A percentile compares a stretch with the other conserved stretches of the same genome.
phyloP scores from a whole-genome alignment of 2,113 vertebrate genomes.

The Sporophila hypoxantha region DNA sequence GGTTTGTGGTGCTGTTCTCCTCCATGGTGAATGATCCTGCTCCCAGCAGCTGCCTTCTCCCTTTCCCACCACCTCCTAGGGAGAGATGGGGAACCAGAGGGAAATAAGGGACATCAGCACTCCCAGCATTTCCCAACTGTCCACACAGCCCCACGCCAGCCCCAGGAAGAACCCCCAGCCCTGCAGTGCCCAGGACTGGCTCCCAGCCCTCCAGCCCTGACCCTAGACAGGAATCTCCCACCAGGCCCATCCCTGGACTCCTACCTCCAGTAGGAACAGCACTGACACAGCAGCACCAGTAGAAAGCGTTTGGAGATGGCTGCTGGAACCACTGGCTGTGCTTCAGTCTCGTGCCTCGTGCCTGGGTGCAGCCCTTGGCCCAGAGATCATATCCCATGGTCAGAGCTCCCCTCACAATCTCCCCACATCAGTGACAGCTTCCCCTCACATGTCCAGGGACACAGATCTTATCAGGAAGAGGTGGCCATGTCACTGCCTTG shows the following conservation, averaged over 20 bases:
- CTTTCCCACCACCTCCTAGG: not conserved
- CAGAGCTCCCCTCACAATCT: not conserved
- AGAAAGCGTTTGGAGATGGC: not conserved
- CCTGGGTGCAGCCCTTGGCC: not conserved
- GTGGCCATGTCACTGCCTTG: not conserved
- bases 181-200: not conserved
- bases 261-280: not conserved
- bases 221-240: not conserved
- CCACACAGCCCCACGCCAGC: rapidly evolving
- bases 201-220: not conserved
- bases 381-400: not conserved
- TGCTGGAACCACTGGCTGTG: not conserved
- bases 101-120: rapidly evolving
- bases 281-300: not conserved
- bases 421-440: not conserved
- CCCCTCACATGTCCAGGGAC: not conserved
- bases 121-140: not conserved
- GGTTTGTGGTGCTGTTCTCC: not conserved
- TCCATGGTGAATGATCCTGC: not conserved
- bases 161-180: not conserved
- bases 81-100: not conserved
- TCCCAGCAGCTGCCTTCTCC: rapidly evolving
- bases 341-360: not conserved
- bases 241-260: not conserved
- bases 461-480: not conserved